Base-by-base conservation (phyloP, 2,888 invertebrate genomes). In the Myopa tessellatipennis region DNA sequence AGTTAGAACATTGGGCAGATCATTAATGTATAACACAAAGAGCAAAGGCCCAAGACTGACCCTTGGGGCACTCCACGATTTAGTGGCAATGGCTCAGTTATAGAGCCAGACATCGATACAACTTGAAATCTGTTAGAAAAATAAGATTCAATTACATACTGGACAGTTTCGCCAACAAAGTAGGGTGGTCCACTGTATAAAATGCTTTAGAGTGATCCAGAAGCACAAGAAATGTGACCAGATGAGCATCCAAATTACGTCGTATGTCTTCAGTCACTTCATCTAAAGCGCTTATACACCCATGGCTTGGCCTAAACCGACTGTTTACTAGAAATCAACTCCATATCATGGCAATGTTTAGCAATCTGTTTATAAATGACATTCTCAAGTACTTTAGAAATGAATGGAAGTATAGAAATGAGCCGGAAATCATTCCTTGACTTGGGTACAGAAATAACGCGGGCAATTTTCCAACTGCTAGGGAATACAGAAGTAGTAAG, bases 331-430 rank as follows among this genome's bases (percentile, higher is more conserved):
- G 61, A 26, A 26, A 63, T 34, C 26, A 63, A 3, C 10, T 3
- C n/a, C 4, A 26, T 63, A 12, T 10, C 10, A 63, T 26, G 10
- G 12, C 34, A 63, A 4, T 26, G 4, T 14, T 34, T 10, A 3
- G 8, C 26, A 63, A 63, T 34, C 34, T 63, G 61, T 18, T 63
- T 18, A 63, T 63, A 26, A 63, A 63, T 63, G 12, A 63, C 14
- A 50, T 68, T 68, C 26, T 68, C 45, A 68, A 68, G 26, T 16
- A 68, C 68, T 45, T 68, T 68, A 45, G 50, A 68, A 40, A 68
- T 7, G 16, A 68, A 68, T 18, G 68, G 68, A n/a, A 68, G 16
- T 16, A 34, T 36, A 34, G 65, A 18, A n/a, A 65, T 65, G 16
- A 3, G 50, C 8, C 16, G 6, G 26, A 40, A 68, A 63, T 7